Evolutionary conservation across 1,140 invertebrate genomes (phyloP), one percentile per base, ranked within the genome.

Genomic region (Drosophila subobscura): DNA sequence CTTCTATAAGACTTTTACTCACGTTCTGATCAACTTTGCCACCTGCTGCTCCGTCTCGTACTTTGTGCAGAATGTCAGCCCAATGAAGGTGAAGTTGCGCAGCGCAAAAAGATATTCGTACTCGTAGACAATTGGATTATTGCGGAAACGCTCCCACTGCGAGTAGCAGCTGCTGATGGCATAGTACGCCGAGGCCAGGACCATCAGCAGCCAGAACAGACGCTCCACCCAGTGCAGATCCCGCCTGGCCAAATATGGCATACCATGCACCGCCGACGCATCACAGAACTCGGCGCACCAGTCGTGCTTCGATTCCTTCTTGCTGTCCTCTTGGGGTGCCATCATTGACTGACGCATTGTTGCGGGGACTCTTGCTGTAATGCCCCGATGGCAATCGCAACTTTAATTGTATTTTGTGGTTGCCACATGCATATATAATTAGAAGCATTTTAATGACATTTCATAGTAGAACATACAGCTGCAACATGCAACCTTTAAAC

Each of bases 71-170:
- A 91, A 50, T 0, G 89, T 91, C 0, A 90, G 33, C 0, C 89
- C 89, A 0, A 81, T 37, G 46, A 85, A 76, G n/a, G 77, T 63
- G 33, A 91, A 88, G 20, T 89, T 77, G 12, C 74, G 73, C 25
- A 86, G 42, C 2, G 67, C 73, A 29, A 63, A 80, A 14, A 89
- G 54, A 61, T 70, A 89, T 66, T 91, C 89, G 42, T 88, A 84
- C 40, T 83, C 81, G 55, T 88, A 91, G 22, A 91, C 83, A 68
- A 90, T 73, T 0, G 89, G 89, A 63, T 90, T 89, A 7, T 91
- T 51, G 2, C 83, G 85, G 68, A 72, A 91, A 20, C 89, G 72
- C 44, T 77, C 45, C 85, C 83, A 90, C 25, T 91, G 89, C 5
- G 53, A 52, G 5, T 58, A 57, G 49, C 89, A 90, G 25, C 80